These are phyloP conservation scores for Dicentrarchus labrax DNA, from an alignment of 2,113 vertebrate species.

Conservation along the genomic window DNA sequence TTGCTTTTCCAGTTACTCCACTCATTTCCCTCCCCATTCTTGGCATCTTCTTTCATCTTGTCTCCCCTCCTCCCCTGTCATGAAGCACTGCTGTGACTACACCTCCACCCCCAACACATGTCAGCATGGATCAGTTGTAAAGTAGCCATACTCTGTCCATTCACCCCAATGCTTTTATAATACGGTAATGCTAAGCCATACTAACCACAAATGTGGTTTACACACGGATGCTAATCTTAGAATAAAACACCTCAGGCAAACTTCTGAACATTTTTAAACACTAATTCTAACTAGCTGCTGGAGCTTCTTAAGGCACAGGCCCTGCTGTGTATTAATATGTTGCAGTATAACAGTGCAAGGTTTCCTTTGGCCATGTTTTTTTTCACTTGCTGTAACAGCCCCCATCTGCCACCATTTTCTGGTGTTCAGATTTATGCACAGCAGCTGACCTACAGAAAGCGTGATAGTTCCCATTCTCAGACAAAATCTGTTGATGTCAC, in stretches of 20 bases:
- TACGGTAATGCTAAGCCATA: slow-evolving; percentile 3
- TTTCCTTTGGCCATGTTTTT: not conserved
- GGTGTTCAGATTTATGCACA: slow-evolving; percentile 25
- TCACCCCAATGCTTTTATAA: slow-evolving; percentile 32
- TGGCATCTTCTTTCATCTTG: slow-evolving; percentile 33
- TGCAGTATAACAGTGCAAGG: slow-evolving; percentile 18
- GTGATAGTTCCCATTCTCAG: not conserved
- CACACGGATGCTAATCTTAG: slow-evolving; percentile 46
- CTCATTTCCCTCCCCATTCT: slow-evolving; percentile 14
- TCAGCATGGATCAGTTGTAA: slow-evolving; percentile 35
- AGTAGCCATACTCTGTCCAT: slow-evolving; percentile 25
- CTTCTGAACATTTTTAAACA: slow-evolving; percentile 27
- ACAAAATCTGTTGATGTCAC: not conserved
- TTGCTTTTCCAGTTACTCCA: slow-evolving; percentile 1
- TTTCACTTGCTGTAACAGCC: slow-evolving; percentile 25
- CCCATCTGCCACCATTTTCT: slow-evolving; percentile 29
- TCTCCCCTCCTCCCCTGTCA: slow-evolving; percentile 30
- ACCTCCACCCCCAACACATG: slow-evolving; percentile 46
- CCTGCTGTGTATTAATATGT: slow-evolving; percentile 39
- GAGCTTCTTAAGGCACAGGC: slow-evolving; percentile 10
- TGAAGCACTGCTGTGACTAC: slow-evolving; percentile 12
- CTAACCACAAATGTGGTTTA: slow-evolving; percentile 37
- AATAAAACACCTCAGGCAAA: slow-evolving; percentile 53
- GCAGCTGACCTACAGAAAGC: slow-evolving; percentile 12
- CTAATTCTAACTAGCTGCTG: slow-evolving; percentile 36